A percentile compares a stretch with the other conserved stretches of the same genome.
Evolutionary conservation across 2,888 invertebrate species (phyloP).

Genomic region (Dolichopus griseipennis): DNA sequence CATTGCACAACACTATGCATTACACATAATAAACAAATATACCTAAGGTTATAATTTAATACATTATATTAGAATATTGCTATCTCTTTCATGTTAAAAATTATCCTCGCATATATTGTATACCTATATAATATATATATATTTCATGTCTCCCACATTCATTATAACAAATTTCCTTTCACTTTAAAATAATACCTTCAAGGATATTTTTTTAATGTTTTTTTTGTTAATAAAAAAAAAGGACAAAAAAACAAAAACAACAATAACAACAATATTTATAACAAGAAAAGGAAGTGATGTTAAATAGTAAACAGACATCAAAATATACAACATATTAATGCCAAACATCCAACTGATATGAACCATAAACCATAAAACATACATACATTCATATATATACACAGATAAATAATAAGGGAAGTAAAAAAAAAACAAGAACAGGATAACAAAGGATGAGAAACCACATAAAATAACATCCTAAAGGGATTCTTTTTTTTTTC

Average conservation of each 20-base stretch:
- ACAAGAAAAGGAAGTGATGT: background rate
- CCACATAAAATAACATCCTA: constrained; percentile 4
- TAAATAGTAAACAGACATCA: background rate
- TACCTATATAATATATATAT: background rate
- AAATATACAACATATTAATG: constrained; percentile 1
- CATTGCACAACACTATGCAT: background rate
- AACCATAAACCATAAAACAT: background rate
- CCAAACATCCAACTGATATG: background rate
- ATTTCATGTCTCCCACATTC: background rate
- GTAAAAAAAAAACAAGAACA: background rate
- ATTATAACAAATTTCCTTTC: background rate
- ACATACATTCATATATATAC: too few species aligned
- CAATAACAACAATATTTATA: background rate
- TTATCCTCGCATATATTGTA: too few species aligned
- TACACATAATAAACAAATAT: constrained; percentile 1
- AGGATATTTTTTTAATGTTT: background rate
- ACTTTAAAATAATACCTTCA: background rate
- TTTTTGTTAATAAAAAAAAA: background rate
- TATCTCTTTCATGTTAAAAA: too few species aligned
- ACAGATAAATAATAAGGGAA: background rate
- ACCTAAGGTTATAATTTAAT: too few species aligned
- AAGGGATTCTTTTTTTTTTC: background rate
- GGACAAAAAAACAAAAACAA: background rate
- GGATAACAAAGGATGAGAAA: background rate
- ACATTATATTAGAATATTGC: too few species aligned